These are phyloP conservation scores for Strix aluco DNA, from an alignment of 2,113 vertebrate genomes.

Conservation along the genomic window DNA sequence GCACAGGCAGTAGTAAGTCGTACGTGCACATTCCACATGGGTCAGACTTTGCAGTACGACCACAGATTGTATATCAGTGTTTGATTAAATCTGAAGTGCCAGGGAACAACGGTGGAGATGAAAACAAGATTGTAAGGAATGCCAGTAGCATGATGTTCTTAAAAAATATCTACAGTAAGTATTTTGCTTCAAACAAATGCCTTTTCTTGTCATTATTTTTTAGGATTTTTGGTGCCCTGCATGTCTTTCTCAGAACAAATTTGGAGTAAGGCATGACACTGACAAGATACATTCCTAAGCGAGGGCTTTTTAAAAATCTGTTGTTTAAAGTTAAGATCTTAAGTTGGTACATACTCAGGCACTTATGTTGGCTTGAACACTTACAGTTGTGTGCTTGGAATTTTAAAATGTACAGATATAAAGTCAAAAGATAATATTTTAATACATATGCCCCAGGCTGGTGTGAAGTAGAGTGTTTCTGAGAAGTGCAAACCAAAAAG, in stretches of 20 bases:
- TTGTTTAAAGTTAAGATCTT: neutral
- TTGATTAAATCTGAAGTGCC: neutral
- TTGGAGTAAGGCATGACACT: neutral
- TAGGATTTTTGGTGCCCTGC: neutral
- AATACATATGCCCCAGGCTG: neutral
- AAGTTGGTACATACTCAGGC: neutral
- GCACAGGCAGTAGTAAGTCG: neutral
- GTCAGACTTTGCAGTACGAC: neutral
- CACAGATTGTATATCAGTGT: neutral
- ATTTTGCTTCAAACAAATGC: neutral
- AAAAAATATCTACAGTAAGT: neutral
- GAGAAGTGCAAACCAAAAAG: neutral
- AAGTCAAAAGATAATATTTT: neutral
- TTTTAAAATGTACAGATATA: neutral
- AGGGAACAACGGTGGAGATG: neutral
- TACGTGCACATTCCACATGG: neutral
- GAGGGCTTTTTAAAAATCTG: neutral
- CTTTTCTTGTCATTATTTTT: neutral
- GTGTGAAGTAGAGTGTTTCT: neutral
- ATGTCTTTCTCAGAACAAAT: neutral
- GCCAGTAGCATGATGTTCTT: neutral
- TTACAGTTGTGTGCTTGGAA: neutral
- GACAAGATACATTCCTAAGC: neutral
- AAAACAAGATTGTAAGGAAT: neutral
- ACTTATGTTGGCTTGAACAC: neutral